Evolutionary conservation across 2,888 invertebrate species (phyloP).

Genomic region (Clanis bilineata): DNA sequence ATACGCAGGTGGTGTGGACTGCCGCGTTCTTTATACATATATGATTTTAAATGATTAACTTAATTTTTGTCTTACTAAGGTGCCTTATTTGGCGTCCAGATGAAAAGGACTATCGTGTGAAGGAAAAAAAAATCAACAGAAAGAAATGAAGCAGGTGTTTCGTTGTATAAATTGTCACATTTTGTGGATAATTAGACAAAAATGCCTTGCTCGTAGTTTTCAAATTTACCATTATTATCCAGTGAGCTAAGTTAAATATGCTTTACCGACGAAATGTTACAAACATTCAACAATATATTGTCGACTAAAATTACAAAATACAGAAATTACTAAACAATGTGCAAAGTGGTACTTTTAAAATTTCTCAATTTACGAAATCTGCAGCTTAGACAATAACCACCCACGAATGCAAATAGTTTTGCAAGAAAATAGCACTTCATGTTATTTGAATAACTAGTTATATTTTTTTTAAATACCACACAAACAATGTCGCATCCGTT

Average conservation of each 20-base stretch:
- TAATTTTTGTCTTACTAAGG: not conserved
- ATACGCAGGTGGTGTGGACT: not conserved
- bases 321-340: not conserved
- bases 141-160: too few species aligned
- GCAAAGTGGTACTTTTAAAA: not conserved
- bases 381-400: not conserved
- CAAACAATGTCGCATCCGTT: not conserved
- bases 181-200: too few species aligned
- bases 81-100: not conserved
- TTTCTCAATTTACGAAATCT: not conserved
- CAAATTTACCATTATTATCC: too few species aligned
- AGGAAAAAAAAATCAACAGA: too few species aligned
- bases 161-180: too few species aligned
- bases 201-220: too few species aligned
- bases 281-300: not conserved
- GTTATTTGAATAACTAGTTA: not conserved
- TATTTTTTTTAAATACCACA: not conserved
- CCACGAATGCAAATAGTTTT: slow-evolving; percentile 8
- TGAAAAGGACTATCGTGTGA: not conserved
- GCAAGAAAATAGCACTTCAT: not conserved
- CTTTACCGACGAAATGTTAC: not conserved
- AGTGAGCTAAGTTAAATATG: too few species aligned
- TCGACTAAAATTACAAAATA: not conserved
- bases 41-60: not conserved
- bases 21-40: not conserved